Conservation (phyloP, 1,140 invertebrate genomes). For the Drosophila malerkotliana region DNA sequence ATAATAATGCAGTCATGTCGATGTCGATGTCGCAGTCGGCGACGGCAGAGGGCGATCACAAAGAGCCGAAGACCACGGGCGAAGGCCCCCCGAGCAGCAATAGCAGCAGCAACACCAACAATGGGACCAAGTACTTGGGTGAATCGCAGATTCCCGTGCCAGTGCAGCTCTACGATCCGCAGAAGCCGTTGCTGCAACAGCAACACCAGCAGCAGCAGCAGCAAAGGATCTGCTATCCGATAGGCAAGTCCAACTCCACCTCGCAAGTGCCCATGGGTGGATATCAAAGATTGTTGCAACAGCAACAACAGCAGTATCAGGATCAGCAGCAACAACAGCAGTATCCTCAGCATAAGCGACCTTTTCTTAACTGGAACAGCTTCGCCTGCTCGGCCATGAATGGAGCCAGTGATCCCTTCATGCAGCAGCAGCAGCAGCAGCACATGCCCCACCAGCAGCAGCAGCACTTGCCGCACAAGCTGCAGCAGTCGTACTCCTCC, state of each 20-base stretch:
- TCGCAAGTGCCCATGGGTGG: slow-evolving; percentile 73
- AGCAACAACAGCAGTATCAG: slow-evolving; percentile 51
- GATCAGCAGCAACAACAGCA: slow-evolving; percentile 52
- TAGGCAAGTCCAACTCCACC: slow-evolving; percentile 78
- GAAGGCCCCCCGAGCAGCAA: slow-evolving; percentile 27
- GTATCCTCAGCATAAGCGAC: slow-evolving; percentile 75
- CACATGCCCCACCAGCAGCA: slow-evolving; percentile 23
- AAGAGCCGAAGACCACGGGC: slow-evolving; percentile 46
- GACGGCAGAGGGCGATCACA: slow-evolving; percentile 47
- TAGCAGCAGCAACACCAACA: slow-evolving; percentile 24
- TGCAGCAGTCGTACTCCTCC: slow-evolving; percentile 72
- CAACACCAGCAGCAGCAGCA: slow-evolving; percentile 60
- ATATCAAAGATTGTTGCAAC: slow-evolving; percentile 61
- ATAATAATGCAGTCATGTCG: slow-evolving; percentile 59
- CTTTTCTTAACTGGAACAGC: slow-evolving; percentile 76
- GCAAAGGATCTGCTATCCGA: slow-evolving; percentile 62
- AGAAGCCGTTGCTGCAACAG: slow-evolving; percentile 66
- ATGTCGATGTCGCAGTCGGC: slow-evolving; percentile 60
- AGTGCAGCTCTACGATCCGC: slow-evolving; percentile 70
- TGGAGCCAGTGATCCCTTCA: slow-evolving; percentile 70
- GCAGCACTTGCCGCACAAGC: slow-evolving; percentile 48
- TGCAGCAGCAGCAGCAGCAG: slow-evolving; percentile 68
- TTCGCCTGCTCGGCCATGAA: slow-evolving; percentile 77
- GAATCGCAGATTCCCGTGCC: slow-evolving; percentile 73
- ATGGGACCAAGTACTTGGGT: slow-evolving; percentile 41